Percentiles rank a stretch among this genome's conserved stretches.
Conservation (phyloP, 2,888 invertebrate genomes). For the Osedax frankpressi region DNA sequence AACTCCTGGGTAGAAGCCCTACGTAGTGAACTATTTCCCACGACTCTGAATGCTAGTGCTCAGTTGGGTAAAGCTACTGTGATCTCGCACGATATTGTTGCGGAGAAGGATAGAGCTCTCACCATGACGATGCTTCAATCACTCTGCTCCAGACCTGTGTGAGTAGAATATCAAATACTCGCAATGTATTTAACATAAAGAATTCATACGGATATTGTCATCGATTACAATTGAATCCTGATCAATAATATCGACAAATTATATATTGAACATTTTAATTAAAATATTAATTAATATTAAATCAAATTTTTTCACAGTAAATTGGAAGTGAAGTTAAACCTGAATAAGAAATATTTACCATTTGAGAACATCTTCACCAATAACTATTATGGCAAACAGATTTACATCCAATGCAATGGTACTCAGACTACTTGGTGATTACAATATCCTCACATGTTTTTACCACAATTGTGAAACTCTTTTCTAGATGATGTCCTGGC, state of each 20-base stretch:
- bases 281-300: neutral
- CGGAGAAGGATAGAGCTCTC: neutral
- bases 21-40: neutral
- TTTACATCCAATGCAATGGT: neutral
- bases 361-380: neutral
- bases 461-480: neutral
- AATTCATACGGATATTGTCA: no score
- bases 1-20: neutral
- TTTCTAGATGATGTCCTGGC: neutral
- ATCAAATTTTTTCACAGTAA: neutral
- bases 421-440: no score
- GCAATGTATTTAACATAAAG: neutral
- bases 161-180: neutral
- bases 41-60: neutral
- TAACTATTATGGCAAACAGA: neutral
- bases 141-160: neutral
- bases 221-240: no score
- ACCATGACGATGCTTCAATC: neutral
- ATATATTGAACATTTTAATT: neutral
- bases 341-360: neutral
- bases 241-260: no score
- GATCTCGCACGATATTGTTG: neutral
- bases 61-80: neutral
- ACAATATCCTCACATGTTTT: neutral
- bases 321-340: neutral